Evolutionary conservation across 1,140 invertebrate species (phyloP).

Genomic region (Cyrtorhinus lividipennis): DNA sequence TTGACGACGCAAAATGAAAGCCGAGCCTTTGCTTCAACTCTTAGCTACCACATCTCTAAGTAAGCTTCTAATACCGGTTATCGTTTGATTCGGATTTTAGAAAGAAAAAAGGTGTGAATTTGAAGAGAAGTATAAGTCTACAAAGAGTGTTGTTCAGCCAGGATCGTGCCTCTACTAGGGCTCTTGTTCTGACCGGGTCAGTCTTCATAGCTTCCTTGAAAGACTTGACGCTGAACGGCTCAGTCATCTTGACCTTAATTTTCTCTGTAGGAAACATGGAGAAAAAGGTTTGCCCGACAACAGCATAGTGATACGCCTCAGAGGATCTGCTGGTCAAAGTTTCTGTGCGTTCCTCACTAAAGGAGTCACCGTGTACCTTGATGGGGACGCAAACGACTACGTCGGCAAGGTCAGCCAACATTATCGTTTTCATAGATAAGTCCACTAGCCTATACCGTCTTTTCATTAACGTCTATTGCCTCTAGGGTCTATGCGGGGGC

Average conservation of each 20-base stretch:
- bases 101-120: too few relatives aligned
- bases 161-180: too few relatives aligned
- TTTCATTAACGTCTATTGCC: background rate
- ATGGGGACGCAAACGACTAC: constrained; percentile 98
- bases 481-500: constrained; percentile 83
- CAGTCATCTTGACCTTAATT: too few relatives aligned
- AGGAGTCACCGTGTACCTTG: constrained; percentile 77
- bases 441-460: constrained; percentile 3
- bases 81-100: too few relatives aligned
- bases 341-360: constrained; percentile 95
- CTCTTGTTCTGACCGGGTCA: too few relatives aligned
- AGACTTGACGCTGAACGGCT: too few relatives aligned
- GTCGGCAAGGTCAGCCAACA: constrained; percentile 57
- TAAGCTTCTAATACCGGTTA: too few relatives aligned
- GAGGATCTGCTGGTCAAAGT: constrained; percentile 94
- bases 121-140: too few relatives aligned
- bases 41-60: constrained; percentile 89
- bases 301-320: constrained; percentile 72
- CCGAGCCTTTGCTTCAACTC: constrained; percentile 79
- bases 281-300: constrained; percentile 75
- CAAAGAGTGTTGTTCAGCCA: too few relatives aligned
- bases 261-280: constrained; percentile 59
- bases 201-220: too few relatives aligned
- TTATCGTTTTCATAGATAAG: background rate
- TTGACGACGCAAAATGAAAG: constrained; percentile 83